A percentile compares a stretch with the other conserved stretches of the same genome.
Evolutionary conservation across 2,797 vertebrate genomes (phyloP).

Genomic region (Poecilia picta): DNA sequence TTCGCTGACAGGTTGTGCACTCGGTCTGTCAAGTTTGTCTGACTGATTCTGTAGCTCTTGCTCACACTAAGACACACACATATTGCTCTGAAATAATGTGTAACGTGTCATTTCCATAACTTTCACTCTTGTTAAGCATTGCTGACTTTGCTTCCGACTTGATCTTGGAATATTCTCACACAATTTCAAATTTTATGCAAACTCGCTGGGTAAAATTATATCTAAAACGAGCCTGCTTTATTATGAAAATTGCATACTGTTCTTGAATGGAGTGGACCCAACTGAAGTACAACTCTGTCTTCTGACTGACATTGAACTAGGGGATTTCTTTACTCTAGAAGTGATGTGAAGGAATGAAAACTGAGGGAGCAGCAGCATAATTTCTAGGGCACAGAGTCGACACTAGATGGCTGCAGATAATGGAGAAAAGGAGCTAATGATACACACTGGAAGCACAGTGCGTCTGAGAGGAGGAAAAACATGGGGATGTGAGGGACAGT

Average conservation of each 20-base stretch:
- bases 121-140: conserved; percentile 15
- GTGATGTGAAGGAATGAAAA: conserved; percentile 44
- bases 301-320: conserved; percentile 16
- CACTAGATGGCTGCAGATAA: conserved; percentile 91
- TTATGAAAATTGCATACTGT: neutral
- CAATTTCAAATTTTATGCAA: neutral
- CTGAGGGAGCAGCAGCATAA: conserved; percentile 55
- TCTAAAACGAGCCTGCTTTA: neutral
- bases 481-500: conserved; percentile 12
- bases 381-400: conserved; percentile 83
- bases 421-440: conserved; percentile 83
- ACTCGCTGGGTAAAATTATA: conserved; percentile 4
- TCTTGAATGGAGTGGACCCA: neutral
- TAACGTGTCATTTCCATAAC: conserved; percentile 41
- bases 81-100: conserved; percentile 44
- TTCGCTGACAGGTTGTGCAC: conserved; percentile 53
- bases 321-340: conserved; percentile 22
- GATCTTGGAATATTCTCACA: neutral
- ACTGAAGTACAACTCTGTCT: neutral
- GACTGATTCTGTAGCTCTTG: conserved; percentile 50
- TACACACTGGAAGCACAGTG: conserved; percentile 65
- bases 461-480: conserved; percentile 32
- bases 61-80: conserved; percentile 34
- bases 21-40: conserved; percentile 58
- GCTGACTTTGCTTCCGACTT: conserved; percentile 8